Evolutionary conservation across 1,140 invertebrate species (phyloP), one percentile per base, ranked within the genome.

Genomic region (Drosophila micromelanica): DNA sequence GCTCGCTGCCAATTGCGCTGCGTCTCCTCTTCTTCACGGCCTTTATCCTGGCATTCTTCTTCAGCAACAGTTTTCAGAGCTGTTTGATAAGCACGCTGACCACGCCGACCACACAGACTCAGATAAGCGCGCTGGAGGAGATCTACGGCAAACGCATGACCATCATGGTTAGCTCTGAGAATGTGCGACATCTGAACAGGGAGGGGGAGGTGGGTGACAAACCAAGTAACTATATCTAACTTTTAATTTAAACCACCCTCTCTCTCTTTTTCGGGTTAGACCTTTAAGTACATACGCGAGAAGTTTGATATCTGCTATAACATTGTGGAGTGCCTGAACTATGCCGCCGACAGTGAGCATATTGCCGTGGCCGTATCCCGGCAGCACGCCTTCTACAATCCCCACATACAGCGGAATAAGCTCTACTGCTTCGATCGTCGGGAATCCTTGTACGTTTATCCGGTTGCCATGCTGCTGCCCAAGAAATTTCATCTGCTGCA

Each of bases 231-330:
- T 38, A 38, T 12, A 38, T 38, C 11, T n/a, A 11, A 12, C 4
- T 2, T 9, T 5, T 9, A 23, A 8, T 38, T 2, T 17, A 17
- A 17, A 17, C n/a, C 32, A 37, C 43, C 11, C 4, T 40, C 12
- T 11, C 3, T 27, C 20, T 5, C 9, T 17, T 15, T 30, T 7
- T 8, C 3, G 8, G 23, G 59, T 0, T 6, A 91, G 90, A 85
- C 76, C n/a, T 91, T 90, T 46, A 84, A 69, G 40, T 91, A 91
- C n/a, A 87, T 91, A 7, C 81, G 90, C 1, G 78, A 91, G 51
- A 78, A 91, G 30, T 91, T 91, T 8, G 65, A 90, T 30, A 90
- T 91, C 54, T 91, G 90, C 42, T 87, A 87, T 54, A 90, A 91
- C 27, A 77, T 91, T 43, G 90, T 90, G 38, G 87, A 91, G 4